Evolutionary conservation across 2,888 invertebrate genomes (phyloP).

Genomic region (Lepidocyrtoides sp.): DNA sequence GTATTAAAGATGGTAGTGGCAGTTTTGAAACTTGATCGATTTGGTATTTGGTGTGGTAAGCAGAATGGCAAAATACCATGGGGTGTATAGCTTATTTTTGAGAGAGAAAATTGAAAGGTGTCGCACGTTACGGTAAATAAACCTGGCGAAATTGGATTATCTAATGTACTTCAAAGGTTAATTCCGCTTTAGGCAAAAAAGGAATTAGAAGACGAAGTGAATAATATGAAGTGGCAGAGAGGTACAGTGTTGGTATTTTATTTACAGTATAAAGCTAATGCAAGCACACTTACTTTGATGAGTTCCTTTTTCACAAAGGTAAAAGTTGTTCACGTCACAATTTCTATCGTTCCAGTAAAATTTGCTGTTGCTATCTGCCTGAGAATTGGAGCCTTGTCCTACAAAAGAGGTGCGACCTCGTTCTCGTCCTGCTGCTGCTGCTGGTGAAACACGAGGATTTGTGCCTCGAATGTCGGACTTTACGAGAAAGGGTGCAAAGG

Average conservation of each 20-base stretch:
- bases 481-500: slow-evolving; percentile 36
- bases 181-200: slow-evolving; percentile 3
- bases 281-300: slow-evolving; percentile 82
- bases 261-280: too few relatives aligned
- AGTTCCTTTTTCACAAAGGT: slow-evolving; percentile 83
- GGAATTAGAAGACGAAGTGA: background rate
- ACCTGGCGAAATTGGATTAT: too few relatives aligned
- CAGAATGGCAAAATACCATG: background rate
- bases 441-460: background rate
- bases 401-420: slow-evolving; percentile 54
- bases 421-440: background rate
- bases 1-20: background rate
- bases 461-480: slow-evolving; percentile 41
- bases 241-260: background rate
- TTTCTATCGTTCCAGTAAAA: slow-evolving; percentile 85
- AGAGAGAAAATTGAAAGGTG: background rate
- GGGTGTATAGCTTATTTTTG: background rate
- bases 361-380: slow-evolving; percentile 59
- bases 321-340: slow-evolving; percentile 85
- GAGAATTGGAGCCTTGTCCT: slow-evolving; percentile 55
- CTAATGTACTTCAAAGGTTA: background rate
- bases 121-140: background rate
- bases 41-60: background rate
- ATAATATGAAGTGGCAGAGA: background rate
- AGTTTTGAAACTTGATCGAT: background rate